Evolutionary conservation across 2,888 invertebrate species (phyloP).

Genomic region (Ormyrus nitidulus): DNA sequence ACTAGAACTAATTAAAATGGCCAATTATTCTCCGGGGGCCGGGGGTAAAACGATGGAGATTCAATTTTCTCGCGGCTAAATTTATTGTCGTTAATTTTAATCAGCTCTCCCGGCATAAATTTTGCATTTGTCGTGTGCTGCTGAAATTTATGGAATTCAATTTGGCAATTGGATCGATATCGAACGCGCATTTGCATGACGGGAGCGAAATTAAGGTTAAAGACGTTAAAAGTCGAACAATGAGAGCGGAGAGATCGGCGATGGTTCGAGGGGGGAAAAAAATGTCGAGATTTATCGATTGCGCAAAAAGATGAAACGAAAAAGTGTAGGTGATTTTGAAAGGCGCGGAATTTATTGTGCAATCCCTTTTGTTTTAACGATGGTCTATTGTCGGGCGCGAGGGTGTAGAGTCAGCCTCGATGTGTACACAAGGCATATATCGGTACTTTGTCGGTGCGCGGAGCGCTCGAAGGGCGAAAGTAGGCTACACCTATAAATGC

Average conservation of each 20-base stretch:
- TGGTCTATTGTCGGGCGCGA: slow-evolving; percentile 38
- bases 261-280: no score
- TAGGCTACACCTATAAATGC: slow-evolving; percentile 34
- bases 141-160: not conserved
- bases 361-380: slow-evolving; percentile 49
- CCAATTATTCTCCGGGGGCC: slow-evolving; percentile 21
- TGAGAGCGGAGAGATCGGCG: no score
- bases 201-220: no score
- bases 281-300: slow-evolving; percentile 26
- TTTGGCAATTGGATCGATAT: no score
- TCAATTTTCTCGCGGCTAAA: slow-evolving; percentile 9
- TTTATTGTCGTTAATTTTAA: slow-evolving; percentile 20
- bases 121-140: not conserved
- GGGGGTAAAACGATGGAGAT: not conserved
- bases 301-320: slow-evolving; percentile 2
- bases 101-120: not conserved
- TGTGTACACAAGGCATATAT: not conserved
- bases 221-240: no score
- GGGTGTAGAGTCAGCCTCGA: not conserved
- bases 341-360: slow-evolving; percentile 33
- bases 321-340: slow-evolving; percentile 35
- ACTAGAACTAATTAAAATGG: slow-evolving; percentile 41
- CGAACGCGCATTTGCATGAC: no score
- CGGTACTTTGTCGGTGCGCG: slow-evolving; percentile 23
- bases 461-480: slow-evolving; percentile 48